Conservation (phyloP, 2,888 invertebrate genomes). For the Neria commutata region DNA sequence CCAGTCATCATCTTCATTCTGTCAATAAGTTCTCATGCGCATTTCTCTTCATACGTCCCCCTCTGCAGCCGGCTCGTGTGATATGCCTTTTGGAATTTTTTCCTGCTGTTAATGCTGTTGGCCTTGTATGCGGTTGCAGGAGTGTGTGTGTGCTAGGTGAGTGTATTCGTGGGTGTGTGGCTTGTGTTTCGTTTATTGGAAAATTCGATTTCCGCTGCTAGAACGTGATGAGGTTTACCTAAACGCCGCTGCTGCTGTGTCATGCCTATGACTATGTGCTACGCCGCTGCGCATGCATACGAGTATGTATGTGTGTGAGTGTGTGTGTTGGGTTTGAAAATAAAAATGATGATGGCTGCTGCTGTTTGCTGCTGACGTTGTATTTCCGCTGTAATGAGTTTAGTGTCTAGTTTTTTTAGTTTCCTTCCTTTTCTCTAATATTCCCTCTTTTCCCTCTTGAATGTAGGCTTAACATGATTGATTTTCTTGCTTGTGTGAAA, state of each 20-base stretch:
- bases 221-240: conserved; percentile 34
- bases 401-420: not conserved
- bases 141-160: not conserved
- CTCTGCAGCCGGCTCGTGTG: not conserved
- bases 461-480: not conserved
- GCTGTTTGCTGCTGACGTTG: not conserved
- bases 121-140: not conserved
- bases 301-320: not conserved
- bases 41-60: not conserved
- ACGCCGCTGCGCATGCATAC: too few species aligned
- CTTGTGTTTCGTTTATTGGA: conserved; percentile 29
- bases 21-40: not conserved
- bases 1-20: not conserved
- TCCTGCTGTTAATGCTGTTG: not conserved
- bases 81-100: not conserved
- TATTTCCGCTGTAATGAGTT: not conserved
- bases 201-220: conserved; percentile 39
- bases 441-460: too few species aligned
- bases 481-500: not conserved
- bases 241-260: not conserved
- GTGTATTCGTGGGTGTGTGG: conserved; percentile 21
- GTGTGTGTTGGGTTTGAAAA: not conserved
- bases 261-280: too few species aligned
- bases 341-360: not conserved
- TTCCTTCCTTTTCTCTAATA: too few species aligned